A percentile compares a stretch with the other conserved stretches of the same genome.
phyloP scores from a whole-genome alignment of 2,797 vertebrate genomes.

The Halcyon chelicuti region DNA sequence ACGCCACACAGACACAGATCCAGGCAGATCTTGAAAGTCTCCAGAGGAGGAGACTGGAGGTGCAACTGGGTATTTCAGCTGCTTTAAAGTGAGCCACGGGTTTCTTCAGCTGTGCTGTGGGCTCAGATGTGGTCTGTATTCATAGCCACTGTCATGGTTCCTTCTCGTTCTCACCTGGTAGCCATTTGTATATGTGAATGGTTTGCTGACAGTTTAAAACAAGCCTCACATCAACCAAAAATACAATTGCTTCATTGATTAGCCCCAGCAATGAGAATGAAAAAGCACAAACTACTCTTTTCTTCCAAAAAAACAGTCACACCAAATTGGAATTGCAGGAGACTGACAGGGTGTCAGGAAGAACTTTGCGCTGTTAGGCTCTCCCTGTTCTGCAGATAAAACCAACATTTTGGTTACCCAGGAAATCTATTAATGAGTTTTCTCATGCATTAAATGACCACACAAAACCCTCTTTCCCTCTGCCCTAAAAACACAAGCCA shows the following conservation, averaged over 20 bases:
- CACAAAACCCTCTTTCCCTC: slow-evolving; percentile 51
- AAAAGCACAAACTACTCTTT: background rate
- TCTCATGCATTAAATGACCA: slow-evolving; percentile 68
- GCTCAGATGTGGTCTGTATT: background rate
- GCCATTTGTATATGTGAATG: background rate
- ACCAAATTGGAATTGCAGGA: slow-evolving; percentile 28
- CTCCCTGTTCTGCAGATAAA: slow-evolving; percentile 20
- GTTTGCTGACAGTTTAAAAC: background rate
- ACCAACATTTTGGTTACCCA: slow-evolving; percentile 49
- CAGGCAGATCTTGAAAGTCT: too few relatives aligned
- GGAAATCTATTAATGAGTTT: slow-evolving; percentile 63
- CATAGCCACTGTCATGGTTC: background rate
- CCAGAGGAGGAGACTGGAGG: background rate
- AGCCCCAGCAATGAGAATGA: background rate
- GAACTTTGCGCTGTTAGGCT: slow-evolving; percentile 17
- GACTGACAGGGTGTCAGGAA: slow-evolving; percentile 36
- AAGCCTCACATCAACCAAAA: background rate
- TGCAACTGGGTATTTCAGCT: background rate
- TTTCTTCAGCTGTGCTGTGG: background rate
- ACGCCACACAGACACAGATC: too few relatives aligned
- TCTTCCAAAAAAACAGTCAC: slow-evolving; percentile 41
- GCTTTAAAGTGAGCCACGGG: background rate
- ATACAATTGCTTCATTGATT: slow-evolving; percentile 45
- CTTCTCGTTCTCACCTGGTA: background rate
- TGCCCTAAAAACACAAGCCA: slow-evolving; percentile 37